A percentile compares a stretch with the other conserved stretches of the same genome.
These are phyloP conservation scores for Azorinus chamasolen DNA, from an alignment of 2,888 invertebrate species.

Conservation along the genomic window DNA sequence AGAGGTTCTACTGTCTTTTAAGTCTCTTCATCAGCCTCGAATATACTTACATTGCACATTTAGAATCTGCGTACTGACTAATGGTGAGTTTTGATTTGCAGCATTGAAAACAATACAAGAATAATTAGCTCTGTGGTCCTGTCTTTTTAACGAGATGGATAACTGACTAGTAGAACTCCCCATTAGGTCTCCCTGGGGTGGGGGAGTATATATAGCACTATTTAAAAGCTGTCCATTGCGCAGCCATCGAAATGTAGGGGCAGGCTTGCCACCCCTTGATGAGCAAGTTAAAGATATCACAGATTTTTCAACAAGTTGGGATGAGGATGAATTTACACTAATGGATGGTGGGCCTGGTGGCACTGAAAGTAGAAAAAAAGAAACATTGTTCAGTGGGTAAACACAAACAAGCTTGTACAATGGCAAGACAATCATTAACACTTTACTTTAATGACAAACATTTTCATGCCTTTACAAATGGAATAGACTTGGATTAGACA, in stretches of 20 bases:
- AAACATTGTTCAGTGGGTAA: no score
- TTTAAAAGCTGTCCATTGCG: constrained; percentile 70
- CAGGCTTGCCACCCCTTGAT: constrained; percentile 77
- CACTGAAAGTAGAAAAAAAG: constrained; percentile 67
- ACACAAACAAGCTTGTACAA: no score
- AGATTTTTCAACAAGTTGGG: constrained; percentile 67
- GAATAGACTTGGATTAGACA: no score
- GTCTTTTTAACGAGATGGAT: constrained; percentile 44
- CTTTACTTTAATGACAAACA: no score
- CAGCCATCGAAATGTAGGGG: constrained; percentile 74
- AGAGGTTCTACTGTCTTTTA: no score
- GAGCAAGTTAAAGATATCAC: constrained; percentile 74
- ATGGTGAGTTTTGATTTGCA: constrained; percentile 71
- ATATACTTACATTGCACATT: constrained; percentile 78
- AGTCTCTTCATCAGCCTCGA: no score
- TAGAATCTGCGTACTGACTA: constrained; percentile 56
- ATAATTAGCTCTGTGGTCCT: constrained; percentile 77
- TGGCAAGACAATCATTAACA: no score
- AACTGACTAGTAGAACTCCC: constrained; percentile 67
- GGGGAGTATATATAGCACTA: constrained; percentile 57
- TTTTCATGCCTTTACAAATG: no score
- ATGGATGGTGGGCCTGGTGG: constrained; percentile 72
- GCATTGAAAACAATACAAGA: constrained; percentile 75
- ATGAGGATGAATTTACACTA: constrained; percentile 51
- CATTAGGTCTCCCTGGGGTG: constrained; percentile 15